Conservation (phyloP, 2,888 invertebrate species). For the Vanessa cardui region DNA sequence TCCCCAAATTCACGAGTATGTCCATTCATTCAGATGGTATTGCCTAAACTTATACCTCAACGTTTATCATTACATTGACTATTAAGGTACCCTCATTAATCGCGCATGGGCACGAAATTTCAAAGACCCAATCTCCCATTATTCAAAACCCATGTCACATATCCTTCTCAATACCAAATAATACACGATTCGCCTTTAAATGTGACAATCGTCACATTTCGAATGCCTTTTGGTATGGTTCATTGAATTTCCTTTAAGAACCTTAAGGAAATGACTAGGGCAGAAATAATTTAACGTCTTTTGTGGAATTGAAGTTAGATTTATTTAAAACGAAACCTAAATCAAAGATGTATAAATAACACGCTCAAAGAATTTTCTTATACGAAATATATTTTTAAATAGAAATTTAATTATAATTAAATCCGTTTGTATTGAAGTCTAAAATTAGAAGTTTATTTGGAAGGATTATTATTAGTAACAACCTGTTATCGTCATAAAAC, state of each 20-base stretch:
- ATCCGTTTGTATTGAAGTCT: no score
- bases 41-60: neutral
- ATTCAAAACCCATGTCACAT: conserved; percentile 35
- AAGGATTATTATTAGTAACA: no score
- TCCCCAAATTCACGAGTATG: neutral
- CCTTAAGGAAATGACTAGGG: conserved; percentile 11
- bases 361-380: neutral
- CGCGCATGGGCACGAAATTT: conserved; percentile 36
- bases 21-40: neutral
- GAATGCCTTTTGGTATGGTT: conserved; percentile 29
- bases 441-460: no score
- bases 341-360: neutral
- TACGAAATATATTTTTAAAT: neutral
- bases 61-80: conserved; percentile 8
- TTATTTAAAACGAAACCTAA: neutral
- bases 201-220: conserved; percentile 26
- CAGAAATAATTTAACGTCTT: conserved; percentile 17
- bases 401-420: no score
- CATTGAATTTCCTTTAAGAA: conserved; percentile 28
- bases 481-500: no score
- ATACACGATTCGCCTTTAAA: conserved; percentile 26
- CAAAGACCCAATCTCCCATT: conserved; percentile 36
- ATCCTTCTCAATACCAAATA: conserved; percentile 20
- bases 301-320: conserved; percentile 1
- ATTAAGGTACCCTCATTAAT: conserved; percentile 36